Percentiles rank a stretch among this genome's conserved stretches.
Evolutionary conservation across 2,888 invertebrate species (phyloP).

Genomic region (Ceriagrion tenellum): DNA sequence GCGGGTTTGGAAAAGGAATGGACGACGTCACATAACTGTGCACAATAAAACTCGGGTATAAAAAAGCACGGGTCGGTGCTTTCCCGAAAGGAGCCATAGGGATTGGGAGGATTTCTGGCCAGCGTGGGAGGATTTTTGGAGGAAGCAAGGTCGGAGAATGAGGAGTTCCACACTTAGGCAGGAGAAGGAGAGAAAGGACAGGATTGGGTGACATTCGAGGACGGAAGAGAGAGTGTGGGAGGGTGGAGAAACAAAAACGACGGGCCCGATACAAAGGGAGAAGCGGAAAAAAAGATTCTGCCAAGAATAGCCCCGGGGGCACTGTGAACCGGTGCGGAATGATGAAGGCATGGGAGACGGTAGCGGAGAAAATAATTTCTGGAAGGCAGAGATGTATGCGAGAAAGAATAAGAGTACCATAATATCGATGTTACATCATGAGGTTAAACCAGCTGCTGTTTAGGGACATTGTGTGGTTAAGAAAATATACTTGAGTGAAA

Average conservation of each 20-base stretch:
- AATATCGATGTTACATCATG: too few species aligned
- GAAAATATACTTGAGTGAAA: too few species aligned
- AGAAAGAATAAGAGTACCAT: neutral
- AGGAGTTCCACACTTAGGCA: too few species aligned
- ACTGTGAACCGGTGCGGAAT: neutral
- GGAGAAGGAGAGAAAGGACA: neutral
- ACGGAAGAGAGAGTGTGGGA: neutral
- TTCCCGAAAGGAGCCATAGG: neutral
- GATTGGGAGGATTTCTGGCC: neutral
- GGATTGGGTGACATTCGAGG: neutral
- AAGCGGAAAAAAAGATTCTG: neutral
- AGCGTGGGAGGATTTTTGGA: neutral
- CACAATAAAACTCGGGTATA: neutral
- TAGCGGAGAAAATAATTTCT: neutral
- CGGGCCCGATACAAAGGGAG: neutral
- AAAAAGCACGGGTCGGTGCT: neutral
- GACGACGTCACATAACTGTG: neutral
- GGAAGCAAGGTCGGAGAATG: neutral
- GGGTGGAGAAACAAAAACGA: neutral
- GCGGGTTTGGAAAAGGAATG: neutral
- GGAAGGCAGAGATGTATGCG: neutral
- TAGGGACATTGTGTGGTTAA: too few species aligned
- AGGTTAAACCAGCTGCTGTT: too few species aligned
- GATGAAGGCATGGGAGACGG: neutral
- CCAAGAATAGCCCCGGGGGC: neutral